Base-by-base conservation (phyloP, 64 coral and sea anemone genomes). In the Stylophora pistillata region DNA sequence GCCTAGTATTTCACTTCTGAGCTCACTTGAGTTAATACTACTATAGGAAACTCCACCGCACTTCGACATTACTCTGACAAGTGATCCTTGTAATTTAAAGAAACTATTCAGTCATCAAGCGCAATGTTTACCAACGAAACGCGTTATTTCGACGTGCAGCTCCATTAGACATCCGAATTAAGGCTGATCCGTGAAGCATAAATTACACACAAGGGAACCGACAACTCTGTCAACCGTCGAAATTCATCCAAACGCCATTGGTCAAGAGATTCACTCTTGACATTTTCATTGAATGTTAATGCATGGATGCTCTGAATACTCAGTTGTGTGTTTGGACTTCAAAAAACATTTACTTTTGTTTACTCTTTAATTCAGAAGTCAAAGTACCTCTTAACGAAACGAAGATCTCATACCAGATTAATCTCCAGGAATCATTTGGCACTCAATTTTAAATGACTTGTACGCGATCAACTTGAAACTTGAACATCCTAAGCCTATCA, bases 71-170 rank as follows among this genome's bases (percentile, higher is more conserved):
- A 53, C 28, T 5, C 21, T 68, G 64, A 68, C 62, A 69, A 69
- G 25, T 63, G 63, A 18, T 18, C 57, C 52, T 20, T n/a, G 1
- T 68, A 3, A 34, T 10, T 5, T 9, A 56, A 12, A 21, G 27
- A 77, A 77, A 54, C 34, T 18, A 52, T 62, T 59, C 25, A 25
- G 52, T 55, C 21, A 25, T 32, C 21, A 37, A 30, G 15, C 37
- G 80, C 16, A 37, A 84, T 70, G 62, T 84, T 84, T 84, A 62
- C 62, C 34, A 63, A 53, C 15, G 64, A 16, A 84, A 84, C 80
- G 62, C 20, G 80, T 53, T 84, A 69, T 84, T 84, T 84, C 15
- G 23, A 71, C 80, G 41, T 52, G 80, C 27, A 52, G 69, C 25
- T 66, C 33, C 20, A 69, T 63, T 52, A 37, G 52, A 65, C 62